Evolutionary conservation across 2,113 vertebrate species (phyloP).

Genomic region (Vicugna pacos): DNA sequence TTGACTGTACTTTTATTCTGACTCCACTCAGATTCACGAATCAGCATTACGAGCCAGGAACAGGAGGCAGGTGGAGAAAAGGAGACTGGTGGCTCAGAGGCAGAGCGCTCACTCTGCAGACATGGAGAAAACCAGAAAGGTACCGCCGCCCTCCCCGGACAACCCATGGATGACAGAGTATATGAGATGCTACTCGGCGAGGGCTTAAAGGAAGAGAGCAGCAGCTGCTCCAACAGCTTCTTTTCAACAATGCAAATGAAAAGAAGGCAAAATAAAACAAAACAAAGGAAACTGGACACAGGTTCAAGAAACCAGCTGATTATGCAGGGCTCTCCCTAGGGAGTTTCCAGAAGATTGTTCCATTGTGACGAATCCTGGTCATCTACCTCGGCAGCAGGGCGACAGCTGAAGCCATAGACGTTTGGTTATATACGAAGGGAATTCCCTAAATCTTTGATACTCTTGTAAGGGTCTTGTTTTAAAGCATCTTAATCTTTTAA

Average conservation of each 20-base stretch:
- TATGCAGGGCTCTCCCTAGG: slow-evolving; percentile 81
- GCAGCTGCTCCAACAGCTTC: slow-evolving; percentile 34
- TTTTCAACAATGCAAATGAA: background rate
- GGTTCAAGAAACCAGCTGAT: slow-evolving; percentile 80
- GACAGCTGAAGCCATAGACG: slow-evolving; percentile 79
- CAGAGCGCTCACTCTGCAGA: slow-evolving; percentile 90
- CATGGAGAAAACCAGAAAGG: slow-evolving; percentile 81
- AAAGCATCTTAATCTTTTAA: slow-evolving; percentile 69
- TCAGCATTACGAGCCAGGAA: slow-evolving; percentile 95
- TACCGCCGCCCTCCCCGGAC: slow-evolving; percentile 87
- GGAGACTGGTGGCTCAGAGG: slow-evolving; percentile 87
- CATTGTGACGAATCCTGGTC: slow-evolving; percentile 81
- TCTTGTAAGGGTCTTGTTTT: slow-evolving; percentile 62
- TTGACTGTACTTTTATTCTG: background rate
- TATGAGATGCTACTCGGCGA: slow-evolving; percentile 96
- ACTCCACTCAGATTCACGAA: slow-evolving; percentile 91
- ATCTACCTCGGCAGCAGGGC: slow-evolving; percentile 80
- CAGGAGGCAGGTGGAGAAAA: slow-evolving; percentile 93
- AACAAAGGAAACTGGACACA: slow-evolving; percentile 67
- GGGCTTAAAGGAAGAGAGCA: slow-evolving; percentile 84
- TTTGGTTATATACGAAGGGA: slow-evolving; percentile 56
- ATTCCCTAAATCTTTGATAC: slow-evolving; percentile 64
- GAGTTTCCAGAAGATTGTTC: slow-evolving; percentile 77
- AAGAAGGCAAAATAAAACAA: background rate
- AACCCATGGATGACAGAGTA: slow-evolving; percentile 98